phyloP scores from a whole-genome alignment of 2,113 vertebrate genomes.

The Rhinichthys klamathensis region DNA sequence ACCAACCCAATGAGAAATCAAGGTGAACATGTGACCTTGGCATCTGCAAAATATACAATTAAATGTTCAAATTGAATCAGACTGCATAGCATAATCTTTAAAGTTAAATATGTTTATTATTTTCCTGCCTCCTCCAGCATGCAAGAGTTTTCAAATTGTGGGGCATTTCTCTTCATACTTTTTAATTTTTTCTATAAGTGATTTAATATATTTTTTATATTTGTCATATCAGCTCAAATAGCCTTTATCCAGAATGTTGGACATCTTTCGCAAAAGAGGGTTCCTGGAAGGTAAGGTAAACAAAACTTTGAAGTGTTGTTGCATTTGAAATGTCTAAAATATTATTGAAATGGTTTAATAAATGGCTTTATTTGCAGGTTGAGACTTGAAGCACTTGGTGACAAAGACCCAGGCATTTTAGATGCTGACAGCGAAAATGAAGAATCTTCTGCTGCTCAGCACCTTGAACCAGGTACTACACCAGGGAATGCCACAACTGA shows the following conservation, averaged over 20 bases:
- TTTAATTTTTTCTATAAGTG: not conserved
- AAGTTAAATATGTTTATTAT: not conserved
- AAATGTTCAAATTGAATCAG: not conserved
- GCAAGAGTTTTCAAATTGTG: not conserved
- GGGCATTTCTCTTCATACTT: not conserved
- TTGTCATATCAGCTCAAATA: slow-evolving; percentile 84
- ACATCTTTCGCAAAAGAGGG: slow-evolving; percentile 82
- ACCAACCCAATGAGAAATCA: slow-evolving; percentile 90
- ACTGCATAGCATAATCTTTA: not conserved
- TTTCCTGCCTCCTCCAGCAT: not conserved
- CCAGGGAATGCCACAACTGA: slow-evolving; percentile 14
- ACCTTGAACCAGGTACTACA: not conserved
- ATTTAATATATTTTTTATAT: slow-evolving; percentile 18
- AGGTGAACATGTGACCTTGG: slow-evolving; percentile 73
- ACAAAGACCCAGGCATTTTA: slow-evolving; percentile 81
- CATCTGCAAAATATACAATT: not conserved
- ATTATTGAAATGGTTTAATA: not conserved
- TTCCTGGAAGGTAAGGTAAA: slow-evolving; percentile 82
- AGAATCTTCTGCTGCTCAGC: slow-evolving; percentile 35
- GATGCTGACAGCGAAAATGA: slow-evolving; percentile 71
- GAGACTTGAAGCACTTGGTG: slow-evolving; percentile 84
- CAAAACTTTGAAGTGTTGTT: not conserved
- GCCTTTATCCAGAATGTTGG: slow-evolving; percentile 92
- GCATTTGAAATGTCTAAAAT: not conserved
- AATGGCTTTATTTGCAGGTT: slow-evolving; percentile 71